Base-by-base conservation (phyloP, 2,113 vertebrate genomes). In the Mystacornis crossleyi region DNA sequence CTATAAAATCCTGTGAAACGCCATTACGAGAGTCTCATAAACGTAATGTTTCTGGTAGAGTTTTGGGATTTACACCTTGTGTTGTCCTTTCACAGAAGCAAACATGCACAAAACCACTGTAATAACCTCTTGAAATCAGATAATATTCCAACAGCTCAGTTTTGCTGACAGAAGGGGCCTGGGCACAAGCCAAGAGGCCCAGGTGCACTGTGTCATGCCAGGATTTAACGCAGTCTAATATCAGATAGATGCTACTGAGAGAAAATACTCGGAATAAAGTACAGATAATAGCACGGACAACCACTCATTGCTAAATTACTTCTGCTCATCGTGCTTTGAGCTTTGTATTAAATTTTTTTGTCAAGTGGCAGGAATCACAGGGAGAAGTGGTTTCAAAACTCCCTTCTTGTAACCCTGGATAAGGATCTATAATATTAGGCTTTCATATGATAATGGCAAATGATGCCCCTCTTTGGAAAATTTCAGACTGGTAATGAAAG, bases 321-420 rank as follows among this genome's bases (percentile, higher is more conserved):
- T 97, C 97, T 98, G 98, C 98, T 98, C 98, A 97, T 97, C 94
- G 91, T 88, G 97, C 98, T 98, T 98, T 96, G 98, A 98, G 98
- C 98, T 98, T 98, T 99, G 98, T 99, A 99, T 99, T 99, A 99
- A 98, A 98, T 99, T 99, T 99, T 98, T 98, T 98, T 94, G 97
- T 99, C 99, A 99, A 99, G 98, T 98, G 98, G 98, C 98, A 98
- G 96, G 96, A 98, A 97, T 97, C 97, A 95, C 28, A 80, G 81
- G 86, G 97, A 97, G 96, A 98, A 98, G 97, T 96, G 96, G 90
- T 91, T 91, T 98, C 75, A 89, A 86, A 98, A 98, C 96, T 97
- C 96, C 96, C 93, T 97, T 97, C 96, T 96, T 94, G 93, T 96
- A 98, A 98, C 95, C 97, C 97, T 86, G 93, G 98, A 98, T 98